Conservation (phyloP, 1,140 invertebrate species). For the Cherax quadricarinatus region DNA sequence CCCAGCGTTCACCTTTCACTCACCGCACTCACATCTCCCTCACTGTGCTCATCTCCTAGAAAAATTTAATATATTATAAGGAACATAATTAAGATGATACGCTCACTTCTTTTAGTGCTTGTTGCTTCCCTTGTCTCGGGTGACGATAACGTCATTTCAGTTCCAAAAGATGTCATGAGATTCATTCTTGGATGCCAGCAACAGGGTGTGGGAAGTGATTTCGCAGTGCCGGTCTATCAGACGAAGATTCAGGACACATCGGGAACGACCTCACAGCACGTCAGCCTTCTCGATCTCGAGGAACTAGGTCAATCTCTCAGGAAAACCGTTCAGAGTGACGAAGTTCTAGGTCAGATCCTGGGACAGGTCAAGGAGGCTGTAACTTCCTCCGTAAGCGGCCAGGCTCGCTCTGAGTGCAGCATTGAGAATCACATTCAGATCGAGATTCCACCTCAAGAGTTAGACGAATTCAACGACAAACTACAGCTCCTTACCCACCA, state of each 20-base stretch:
- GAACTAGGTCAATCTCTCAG: constrained; percentile 41
- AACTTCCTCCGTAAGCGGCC: not conserved
- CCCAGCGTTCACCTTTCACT: not conserved
- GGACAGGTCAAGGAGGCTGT: constrained; percentile 39
- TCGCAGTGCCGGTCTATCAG: constrained; percentile 33
- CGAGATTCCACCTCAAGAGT: constrained; percentile 37
- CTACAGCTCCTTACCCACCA: constrained; percentile 16
- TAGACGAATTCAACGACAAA: constrained; percentile 41
- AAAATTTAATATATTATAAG: not conserved
- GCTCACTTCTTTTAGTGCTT: not conserved
- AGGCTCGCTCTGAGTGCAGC: constrained; percentile 26
- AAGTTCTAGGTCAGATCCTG: constrained; percentile 29
- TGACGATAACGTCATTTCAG: constrained; percentile 28
- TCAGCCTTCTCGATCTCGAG: constrained; percentile 47
- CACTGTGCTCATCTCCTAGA: not conserved
- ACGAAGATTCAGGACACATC: constrained; percentile 7
- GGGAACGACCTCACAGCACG: constrained; percentile 38
- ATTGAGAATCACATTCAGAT: constrained; percentile 57
- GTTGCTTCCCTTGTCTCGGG: not conserved
- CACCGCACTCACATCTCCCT: not conserved
- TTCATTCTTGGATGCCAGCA: constrained; percentile 47
- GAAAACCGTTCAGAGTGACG: constrained; percentile 30
- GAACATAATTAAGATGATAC: not conserved
- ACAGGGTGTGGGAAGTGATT: not conserved
- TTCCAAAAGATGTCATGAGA: constrained; percentile 39